Percentiles rank a stretch among this genome's conserved stretches.
Conservation (phyloP, 2,888 invertebrate species). For the Tromatobia lineatoria region DNA sequence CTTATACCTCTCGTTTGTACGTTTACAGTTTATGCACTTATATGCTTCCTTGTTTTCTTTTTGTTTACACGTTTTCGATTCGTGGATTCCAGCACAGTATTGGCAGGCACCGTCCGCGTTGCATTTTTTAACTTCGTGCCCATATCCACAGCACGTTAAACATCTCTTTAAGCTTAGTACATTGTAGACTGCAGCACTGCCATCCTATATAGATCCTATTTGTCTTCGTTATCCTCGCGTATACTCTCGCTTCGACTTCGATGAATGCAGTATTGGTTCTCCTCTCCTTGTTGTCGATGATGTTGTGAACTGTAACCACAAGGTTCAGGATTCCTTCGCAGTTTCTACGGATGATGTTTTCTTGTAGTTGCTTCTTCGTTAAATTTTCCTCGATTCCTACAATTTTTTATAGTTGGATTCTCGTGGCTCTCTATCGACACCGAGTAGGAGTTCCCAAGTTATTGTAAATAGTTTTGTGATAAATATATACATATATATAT, state of each 20-base stretch:
- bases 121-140: neutral
- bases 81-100: neutral
- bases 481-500: too few species aligned
- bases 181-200: neutral
- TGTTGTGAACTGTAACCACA: conserved; percentile 2
- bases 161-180: neutral
- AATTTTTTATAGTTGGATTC: too few species aligned
- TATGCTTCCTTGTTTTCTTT: neutral
- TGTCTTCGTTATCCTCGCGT: neutral
- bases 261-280: neutral
- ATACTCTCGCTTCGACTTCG: neutral
- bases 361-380: neutral
- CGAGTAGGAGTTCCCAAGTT: too few species aligned
- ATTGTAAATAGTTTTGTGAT: too few species aligned
- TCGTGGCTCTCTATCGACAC: too few species aligned
- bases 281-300: neutral
- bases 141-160: conserved; percentile 2
- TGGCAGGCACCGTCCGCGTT: neutral
- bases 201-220: neutral
- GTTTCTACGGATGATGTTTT: neutral
- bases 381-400: neutral
- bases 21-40: conserved; percentile 4
- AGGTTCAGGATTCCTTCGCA: neutral
- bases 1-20: neutral
- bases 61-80: neutral